These are phyloP conservation scores for Sebastolobus alascanus DNA, from an alignment of 2,797 vertebrate genomes.

Conservation along the genomic window DNA sequence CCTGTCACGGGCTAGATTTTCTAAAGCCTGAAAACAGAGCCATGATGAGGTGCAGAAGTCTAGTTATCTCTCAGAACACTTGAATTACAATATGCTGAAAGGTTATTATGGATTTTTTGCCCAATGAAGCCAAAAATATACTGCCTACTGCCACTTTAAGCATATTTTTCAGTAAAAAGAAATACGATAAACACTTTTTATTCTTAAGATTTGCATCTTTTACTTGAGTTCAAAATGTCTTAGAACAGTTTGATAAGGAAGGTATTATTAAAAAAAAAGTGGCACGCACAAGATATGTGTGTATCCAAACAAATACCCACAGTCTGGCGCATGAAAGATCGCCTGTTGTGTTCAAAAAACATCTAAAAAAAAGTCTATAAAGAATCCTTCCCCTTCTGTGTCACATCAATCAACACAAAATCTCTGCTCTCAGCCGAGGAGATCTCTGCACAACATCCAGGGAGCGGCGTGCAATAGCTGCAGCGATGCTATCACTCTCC, in stretches of 20 bases:
- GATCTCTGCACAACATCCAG: constrained; percentile 42
- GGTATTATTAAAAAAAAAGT: neutral
- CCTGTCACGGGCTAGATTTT: no score
- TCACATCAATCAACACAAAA: constrained; percentile 47
- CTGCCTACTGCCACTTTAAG: no score
- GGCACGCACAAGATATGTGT: constrained; percentile 4
- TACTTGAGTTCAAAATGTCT: neutral
- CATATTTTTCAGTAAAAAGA: neutral
- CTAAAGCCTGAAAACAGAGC: no score
- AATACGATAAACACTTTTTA: neutral
- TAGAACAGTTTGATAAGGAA: neutral
- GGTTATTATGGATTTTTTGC: no score
- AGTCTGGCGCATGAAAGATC: neutral
- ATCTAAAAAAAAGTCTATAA: constrained; percentile 12
- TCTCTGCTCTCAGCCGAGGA: constrained; percentile 38
- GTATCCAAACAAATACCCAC: constrained; percentile 23
- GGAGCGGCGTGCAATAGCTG: constrained; percentile 44
- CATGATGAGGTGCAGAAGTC: no score
- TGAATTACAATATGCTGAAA: no score
- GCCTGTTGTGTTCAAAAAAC: constrained; percentile 12
- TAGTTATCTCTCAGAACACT: no score
- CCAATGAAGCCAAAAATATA: no score
- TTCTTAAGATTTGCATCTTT: neutral
- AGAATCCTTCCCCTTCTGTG: constrained; percentile 15
- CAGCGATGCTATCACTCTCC: constrained; percentile 58